Conservation (phyloP, 1,140 invertebrate genomes). For the Trichomalopsis sarcophagae region DNA sequence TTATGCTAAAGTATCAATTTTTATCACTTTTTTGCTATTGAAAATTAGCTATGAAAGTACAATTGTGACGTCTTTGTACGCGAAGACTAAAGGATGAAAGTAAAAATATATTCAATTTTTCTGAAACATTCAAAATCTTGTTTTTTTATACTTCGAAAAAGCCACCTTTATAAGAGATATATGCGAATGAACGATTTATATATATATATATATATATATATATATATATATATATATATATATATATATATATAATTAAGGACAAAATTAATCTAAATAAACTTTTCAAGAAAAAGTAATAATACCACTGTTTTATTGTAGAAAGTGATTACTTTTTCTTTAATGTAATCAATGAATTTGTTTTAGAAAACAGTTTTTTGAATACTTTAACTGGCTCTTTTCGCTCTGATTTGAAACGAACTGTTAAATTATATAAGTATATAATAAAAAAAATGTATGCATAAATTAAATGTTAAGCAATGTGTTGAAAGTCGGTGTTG, state of each 20-base stretch:
- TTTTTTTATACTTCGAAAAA: conserved; percentile 26
- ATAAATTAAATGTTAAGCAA: not conserved
- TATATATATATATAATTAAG: too few species aligned
- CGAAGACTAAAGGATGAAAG: conserved; percentile 41
- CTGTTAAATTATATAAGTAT: not conserved
- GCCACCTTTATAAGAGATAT: not conserved
- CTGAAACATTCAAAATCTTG: not conserved
- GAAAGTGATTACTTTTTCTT: too few species aligned
- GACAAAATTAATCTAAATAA: too few species aligned
- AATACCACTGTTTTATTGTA: not conserved
- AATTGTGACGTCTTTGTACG: conserved; percentile 40
- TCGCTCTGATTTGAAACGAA: not conserved
- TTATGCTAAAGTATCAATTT: conserved; percentile 42
- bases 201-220: too few species aligned
- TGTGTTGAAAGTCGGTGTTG: too few species aligned
- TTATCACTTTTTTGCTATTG: conserved; percentile 31
- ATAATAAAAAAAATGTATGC: not conserved
- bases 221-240: too few species aligned
- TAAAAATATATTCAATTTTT: conserved; percentile 48
- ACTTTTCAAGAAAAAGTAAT: not conserved
- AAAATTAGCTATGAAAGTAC: conserved; percentile 40
- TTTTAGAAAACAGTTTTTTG: not conserved
- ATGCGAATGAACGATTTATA: not conserved
- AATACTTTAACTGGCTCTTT: not conserved
- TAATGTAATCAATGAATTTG: not conserved